Percentiles rank a stretch among this genome's conserved stretches.
Evolutionary conservation across 1,140 invertebrate species (phyloP).

Genomic region (roundworm (Caenorhabditis elegans)): WBcel235 BX284603.4:4781001-4781500

Average conservation of each 20-base stretch:
- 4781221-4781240: slow-evolving; percentile 9
- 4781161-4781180: not conserved
- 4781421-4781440: not conserved
- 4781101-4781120: not conserved
- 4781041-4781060: not conserved
- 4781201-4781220: not conserved
- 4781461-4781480: not conserved
- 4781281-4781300: not conserved
- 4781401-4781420: not conserved
- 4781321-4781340: slow-evolving; percentile 4
- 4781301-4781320: not conserved
- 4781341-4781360: not conserved
- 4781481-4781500: not conserved
- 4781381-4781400: not conserved
- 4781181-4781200: not conserved
- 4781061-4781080: not conserved
- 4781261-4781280: not conserved
- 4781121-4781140: slow-evolving; percentile 17
- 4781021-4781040: not conserved
- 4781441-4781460: slow-evolving; percentile 8
- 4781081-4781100: too few relatives aligned
- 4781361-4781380: not conserved
- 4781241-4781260: not conserved
- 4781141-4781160: slow-evolving; percentile 9
- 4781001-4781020: not conserved